phyloP scores from a whole-genome alignment of 92 coral and sea anemone species.

The Zoanthus gigantus region DNA sequence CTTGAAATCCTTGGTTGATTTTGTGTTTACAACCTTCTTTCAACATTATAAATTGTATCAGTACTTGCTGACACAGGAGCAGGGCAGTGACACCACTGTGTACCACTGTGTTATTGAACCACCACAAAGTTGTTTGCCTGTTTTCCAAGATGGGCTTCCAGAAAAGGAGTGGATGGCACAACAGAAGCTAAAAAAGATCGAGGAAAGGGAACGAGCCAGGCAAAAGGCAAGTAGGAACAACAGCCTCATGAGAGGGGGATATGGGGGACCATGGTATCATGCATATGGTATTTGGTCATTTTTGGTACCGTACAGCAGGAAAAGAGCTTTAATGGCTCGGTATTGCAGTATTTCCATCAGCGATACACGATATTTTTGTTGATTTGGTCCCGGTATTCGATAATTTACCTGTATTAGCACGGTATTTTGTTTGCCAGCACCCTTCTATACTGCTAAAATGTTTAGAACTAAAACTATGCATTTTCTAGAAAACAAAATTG shows the following conservation, averaged over 20 bases:
- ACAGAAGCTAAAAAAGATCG: slow-evolving; percentile 78
- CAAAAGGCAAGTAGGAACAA: slow-evolving; percentile 53
- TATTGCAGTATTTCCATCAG: too few relatives aligned
- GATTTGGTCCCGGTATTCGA: too few relatives aligned
- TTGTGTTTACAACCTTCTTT: slow-evolving; percentile 70
- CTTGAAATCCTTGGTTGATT: slow-evolving; percentile 74
- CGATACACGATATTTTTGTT: too few relatives aligned
- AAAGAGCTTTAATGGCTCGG: too few relatives aligned
- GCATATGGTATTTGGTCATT: too few relatives aligned
- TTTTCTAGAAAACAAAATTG: too few relatives aligned
- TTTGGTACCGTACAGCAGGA: too few relatives aligned
- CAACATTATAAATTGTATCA: slow-evolving; percentile 87
- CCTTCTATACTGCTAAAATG: too few relatives aligned
- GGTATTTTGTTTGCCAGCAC: too few relatives aligned
- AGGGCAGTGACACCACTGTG: slow-evolving; percentile 62
- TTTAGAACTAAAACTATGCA: too few relatives aligned
- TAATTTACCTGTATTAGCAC: too few relatives aligned
- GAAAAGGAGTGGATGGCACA: slow-evolving; percentile 77
- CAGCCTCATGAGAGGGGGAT: background rate
- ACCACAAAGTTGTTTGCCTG: slow-evolving; percentile 28
- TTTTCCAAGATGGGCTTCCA: slow-evolving; percentile 67
- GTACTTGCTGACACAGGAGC: slow-evolving; percentile 80
- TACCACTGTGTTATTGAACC: slow-evolving; percentile 67
- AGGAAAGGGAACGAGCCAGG: slow-evolving; percentile 66
- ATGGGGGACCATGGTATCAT: too few relatives aligned